Conservation (phyloP, 2,888 invertebrate species). For the Mythimna lalbum region DNA sequence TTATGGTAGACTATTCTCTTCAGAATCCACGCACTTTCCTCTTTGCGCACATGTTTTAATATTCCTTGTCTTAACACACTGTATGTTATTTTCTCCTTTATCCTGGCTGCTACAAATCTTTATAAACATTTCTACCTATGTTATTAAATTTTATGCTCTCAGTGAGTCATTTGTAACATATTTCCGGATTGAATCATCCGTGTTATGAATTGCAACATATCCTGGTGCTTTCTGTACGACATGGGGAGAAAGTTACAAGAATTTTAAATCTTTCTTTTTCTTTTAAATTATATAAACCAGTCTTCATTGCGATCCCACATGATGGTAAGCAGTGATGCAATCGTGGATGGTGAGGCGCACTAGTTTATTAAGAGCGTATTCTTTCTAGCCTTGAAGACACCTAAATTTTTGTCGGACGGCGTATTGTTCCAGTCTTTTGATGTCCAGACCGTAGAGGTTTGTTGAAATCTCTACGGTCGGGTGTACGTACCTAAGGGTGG, state of each 20-base stretch:
- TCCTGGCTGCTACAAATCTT: not conserved
- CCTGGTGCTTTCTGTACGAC: slow-evolving; percentile 15
- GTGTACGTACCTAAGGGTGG: too few relatives aligned
- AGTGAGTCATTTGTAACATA: slow-evolving; percentile 21
- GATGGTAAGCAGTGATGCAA: too few relatives aligned
- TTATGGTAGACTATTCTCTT: not conserved
- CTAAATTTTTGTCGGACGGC: too few relatives aligned
- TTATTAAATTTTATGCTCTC: slow-evolving; percentile 33
- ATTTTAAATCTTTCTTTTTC: not conserved
- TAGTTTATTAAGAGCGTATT: too few relatives aligned
- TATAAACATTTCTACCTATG: slow-evolving; percentile 24
- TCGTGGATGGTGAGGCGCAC: too few relatives aligned
- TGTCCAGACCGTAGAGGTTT: too few relatives aligned
- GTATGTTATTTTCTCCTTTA: not conserved
- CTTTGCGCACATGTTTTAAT: slow-evolving; percentile 7
- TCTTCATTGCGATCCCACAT: too few relatives aligned
- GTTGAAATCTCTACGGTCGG: too few relatives aligned
- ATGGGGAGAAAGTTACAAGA: slow-evolving; percentile 11
- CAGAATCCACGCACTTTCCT: not conserved
- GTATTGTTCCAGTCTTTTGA: too few relatives aligned
- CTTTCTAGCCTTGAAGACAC: too few relatives aligned
- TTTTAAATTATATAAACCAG: not conserved
- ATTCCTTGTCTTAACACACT: too few relatives aligned
- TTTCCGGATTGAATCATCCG: slow-evolving; percentile 36
- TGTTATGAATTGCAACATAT: slow-evolving; percentile 48